Evolutionary conservation across 1,140 invertebrate genomes (phyloP).

Genomic region (Trissolcus basalis): DNA sequence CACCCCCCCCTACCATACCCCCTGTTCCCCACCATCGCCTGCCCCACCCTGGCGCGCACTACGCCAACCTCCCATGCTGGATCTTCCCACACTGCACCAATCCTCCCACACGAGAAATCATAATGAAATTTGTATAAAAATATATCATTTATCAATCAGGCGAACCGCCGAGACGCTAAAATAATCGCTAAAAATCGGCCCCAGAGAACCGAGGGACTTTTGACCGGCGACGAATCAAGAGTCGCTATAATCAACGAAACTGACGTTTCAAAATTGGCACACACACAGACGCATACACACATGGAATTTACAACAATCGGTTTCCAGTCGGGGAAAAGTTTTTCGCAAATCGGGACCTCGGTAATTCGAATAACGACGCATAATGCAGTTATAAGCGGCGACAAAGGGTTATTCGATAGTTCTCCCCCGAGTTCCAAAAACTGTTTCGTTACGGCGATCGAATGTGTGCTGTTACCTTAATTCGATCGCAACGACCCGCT

Average conservation of each 20-base stretch:
- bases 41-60: conserved; percentile 32
- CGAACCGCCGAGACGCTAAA: too few relatives aligned
- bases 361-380: neutral
- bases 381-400: conserved; percentile 1
- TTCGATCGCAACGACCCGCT: too few relatives aligned
- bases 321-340: too few relatives aligned
- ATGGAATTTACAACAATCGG: too few relatives aligned
- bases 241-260: too few relatives aligned
- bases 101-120: conserved; percentile 51
- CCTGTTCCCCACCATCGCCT: conserved; percentile 10
- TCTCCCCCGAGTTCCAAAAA: conserved; percentile 6
- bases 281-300: too few relatives aligned
- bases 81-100: conserved; percentile 57
- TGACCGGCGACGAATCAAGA: too few relatives aligned
- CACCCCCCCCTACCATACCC: conserved; percentile 43
- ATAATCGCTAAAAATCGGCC: neutral
- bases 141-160: too few relatives aligned
- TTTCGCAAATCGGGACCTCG: neutral
- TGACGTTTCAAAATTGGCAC: too few relatives aligned
- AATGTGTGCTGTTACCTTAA: neutral
- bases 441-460: conserved; percentile 6
- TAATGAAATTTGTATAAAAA: conserved; percentile 24
- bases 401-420: conserved; percentile 22
- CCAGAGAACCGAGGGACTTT: neutral
- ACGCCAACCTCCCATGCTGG: conserved; percentile 40